Evolutionary conservation across 2,113 vertebrate genomes (phyloP).

Genomic region (Oenanthe oenanthe): DNA sequence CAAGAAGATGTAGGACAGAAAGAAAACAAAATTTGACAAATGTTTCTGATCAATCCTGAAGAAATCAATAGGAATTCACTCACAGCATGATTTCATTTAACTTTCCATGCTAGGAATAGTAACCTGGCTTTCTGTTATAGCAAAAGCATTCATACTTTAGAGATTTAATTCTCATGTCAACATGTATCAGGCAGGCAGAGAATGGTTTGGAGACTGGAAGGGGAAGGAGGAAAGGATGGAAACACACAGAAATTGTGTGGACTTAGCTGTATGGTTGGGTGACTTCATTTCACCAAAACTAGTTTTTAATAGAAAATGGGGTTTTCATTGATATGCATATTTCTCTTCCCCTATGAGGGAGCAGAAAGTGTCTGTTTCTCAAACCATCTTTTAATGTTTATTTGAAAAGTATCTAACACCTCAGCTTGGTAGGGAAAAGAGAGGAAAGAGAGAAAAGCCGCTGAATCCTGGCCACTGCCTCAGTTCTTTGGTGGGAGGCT

Average conservation of each 20-base stretch:
- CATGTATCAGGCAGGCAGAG: constrained; percentile 31
- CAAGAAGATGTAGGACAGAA: constrained; percentile 59
- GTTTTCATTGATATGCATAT: background rate
- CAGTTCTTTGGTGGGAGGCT: background rate
- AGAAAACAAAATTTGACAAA: constrained; percentile 70
- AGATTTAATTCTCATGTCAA: constrained; percentile 57
- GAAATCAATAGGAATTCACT: constrained; percentile 62
- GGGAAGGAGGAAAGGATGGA: background rate
- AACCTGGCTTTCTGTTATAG: constrained; percentile 54
- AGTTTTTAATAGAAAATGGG: background rate
- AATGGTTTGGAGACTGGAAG: background rate
- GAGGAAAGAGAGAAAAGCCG: background rate
- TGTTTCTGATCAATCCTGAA: constrained; percentile 67
- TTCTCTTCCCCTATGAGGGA: background rate
- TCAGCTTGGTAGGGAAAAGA: background rate
- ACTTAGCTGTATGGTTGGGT: background rate
- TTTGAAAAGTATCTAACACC: background rate
- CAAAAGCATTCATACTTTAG: constrained; percentile 38
- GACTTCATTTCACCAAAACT: constrained; percentile 6
- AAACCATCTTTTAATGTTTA: background rate
- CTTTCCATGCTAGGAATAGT: constrained; percentile 60
- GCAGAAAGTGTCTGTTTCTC: background rate
- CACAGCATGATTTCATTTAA: constrained; percentile 59
- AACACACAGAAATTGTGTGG: background rate
- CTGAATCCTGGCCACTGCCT: background rate